Evolutionary conservation across 2,888 invertebrate genomes (phyloP).

Genomic region (Crocallis elinguaria): DNA sequence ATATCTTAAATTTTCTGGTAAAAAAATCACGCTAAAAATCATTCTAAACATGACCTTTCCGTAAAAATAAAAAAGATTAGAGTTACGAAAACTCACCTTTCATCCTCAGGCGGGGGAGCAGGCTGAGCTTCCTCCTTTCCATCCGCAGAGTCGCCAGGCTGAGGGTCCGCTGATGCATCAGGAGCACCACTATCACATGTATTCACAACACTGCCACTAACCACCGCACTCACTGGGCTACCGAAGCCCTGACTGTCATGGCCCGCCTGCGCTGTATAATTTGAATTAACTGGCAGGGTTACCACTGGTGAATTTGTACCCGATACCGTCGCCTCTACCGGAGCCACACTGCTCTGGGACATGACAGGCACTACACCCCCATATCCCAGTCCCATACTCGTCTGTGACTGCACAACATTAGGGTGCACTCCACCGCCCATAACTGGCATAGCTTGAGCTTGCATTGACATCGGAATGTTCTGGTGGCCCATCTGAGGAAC

Average conservation of each 20-base stretch:
- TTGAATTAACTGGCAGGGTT: slow-evolving; percentile 76
- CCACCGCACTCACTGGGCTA: slow-evolving; percentile 81
- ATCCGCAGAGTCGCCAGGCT: slow-evolving; percentile 71
- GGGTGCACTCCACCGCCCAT: slow-evolving; percentile 77
- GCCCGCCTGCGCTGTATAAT: slow-evolving; percentile 65
- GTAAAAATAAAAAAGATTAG: background rate
- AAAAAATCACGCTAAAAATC: too few relatives aligned
- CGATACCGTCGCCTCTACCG: slow-evolving; percentile 75
- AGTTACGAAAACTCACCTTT: slow-evolving; percentile 69
- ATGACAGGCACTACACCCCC: slow-evolving; percentile 78
- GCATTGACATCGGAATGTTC: slow-evolving; percentile 83
- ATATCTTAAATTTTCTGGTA: too few relatives aligned
- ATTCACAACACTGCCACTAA: slow-evolving; percentile 77
- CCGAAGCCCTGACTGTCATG: slow-evolving; percentile 81
- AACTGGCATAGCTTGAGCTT: slow-evolving; percentile 72
- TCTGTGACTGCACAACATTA: slow-evolving; percentile 80
- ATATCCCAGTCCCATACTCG: slow-evolving; percentile 75
- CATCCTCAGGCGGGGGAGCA: slow-evolving; percentile 73
- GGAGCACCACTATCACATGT: slow-evolving; percentile 77
- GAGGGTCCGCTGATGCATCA: slow-evolving; percentile 66
- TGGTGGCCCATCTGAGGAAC: slow-evolving; percentile 78
- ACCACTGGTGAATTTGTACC: slow-evolving; percentile 82
- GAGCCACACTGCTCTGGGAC: slow-evolving; percentile 80
- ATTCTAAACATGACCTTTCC: too few relatives aligned
- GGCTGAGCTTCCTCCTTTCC: slow-evolving; percentile 75